Evolutionary conservation across 2,888 invertebrate genomes (phyloP).

Genomic region (Lysandra coridon): DNA sequence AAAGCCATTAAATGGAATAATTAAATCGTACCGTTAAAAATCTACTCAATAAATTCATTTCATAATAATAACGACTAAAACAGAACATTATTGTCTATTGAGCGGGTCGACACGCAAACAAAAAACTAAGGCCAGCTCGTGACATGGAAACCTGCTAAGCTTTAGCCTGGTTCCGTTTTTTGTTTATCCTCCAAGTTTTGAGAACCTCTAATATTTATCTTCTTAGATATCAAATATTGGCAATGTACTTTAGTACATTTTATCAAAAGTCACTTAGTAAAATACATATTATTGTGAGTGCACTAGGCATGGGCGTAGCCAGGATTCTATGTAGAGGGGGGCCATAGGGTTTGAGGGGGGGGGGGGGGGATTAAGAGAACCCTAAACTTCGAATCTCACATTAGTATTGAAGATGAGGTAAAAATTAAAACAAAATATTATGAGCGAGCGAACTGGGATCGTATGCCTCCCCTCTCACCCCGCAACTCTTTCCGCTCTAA

Average conservation of each 20-base stretch:
- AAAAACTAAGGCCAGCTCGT: conserved; percentile 43
- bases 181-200: conserved; percentile 33
- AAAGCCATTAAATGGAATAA: not conserved
- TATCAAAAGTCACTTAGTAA: not conserved
- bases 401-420: no score
- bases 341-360: no score
- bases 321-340: no score
- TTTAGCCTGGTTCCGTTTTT: conserved; percentile 44
- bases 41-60: conserved; percentile 13
- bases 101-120: conserved; percentile 34
- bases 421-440: no score
- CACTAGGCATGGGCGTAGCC: no score
- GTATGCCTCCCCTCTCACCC: no score
- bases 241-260: not conserved
- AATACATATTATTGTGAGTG: no score
- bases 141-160: conserved; percentile 45
- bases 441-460: no score
- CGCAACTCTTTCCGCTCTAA: no score
- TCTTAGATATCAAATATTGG: not conserved
- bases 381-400: no score
- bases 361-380: no score
- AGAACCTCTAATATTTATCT: conserved; percentile 12
- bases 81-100: conserved; percentile 30
- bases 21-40: not conserved
- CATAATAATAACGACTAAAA: not conserved